Evolutionary conservation across 2,797 vertebrate genomes (phyloP).

Genomic region (Enteromius mattozi): DNA sequence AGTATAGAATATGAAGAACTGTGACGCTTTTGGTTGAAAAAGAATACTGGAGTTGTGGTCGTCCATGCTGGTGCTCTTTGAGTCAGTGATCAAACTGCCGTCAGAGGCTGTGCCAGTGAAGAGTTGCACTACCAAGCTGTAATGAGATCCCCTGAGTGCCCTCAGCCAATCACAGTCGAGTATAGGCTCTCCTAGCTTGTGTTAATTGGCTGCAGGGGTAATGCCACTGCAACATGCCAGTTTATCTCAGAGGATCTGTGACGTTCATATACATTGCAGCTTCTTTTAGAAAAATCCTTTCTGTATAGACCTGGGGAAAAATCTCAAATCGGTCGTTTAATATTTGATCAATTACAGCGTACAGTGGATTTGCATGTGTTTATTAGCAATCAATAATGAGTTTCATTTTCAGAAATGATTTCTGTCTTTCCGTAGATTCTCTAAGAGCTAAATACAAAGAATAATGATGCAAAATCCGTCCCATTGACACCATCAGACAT

Average conservation of each 20-base stretch:
- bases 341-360: not conserved
- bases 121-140: conserved; percentile 65
- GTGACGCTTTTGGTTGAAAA: conserved; percentile 25
- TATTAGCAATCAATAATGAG: not conserved
- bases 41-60: conserved; percentile 29
- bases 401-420: not conserved
- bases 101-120: conserved; percentile 73
- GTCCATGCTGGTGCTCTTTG: conserved; percentile 49
- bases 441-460: not conserved
- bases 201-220: conserved; percentile 69
- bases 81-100: conserved; percentile 57
- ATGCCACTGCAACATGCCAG: conserved; percentile 43
- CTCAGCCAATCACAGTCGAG: conserved; percentile 30
- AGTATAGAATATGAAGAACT: not conserved
- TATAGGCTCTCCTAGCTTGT: conserved; percentile 60
- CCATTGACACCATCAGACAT: not conserved
- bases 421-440: not conserved
- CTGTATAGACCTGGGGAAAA: not conserved
- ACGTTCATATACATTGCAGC: conserved; percentile 35
- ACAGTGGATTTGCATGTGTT: not conserved
- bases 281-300: conserved; percentile 19
- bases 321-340: not conserved
- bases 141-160: conserved; percentile 73
- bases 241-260: conserved; percentile 13
- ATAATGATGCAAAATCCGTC: not conserved